These are phyloP conservation scores for Cepaea nemoralis DNA, from an alignment of 1,140 invertebrate species.

Conservation along the genomic window DNA sequence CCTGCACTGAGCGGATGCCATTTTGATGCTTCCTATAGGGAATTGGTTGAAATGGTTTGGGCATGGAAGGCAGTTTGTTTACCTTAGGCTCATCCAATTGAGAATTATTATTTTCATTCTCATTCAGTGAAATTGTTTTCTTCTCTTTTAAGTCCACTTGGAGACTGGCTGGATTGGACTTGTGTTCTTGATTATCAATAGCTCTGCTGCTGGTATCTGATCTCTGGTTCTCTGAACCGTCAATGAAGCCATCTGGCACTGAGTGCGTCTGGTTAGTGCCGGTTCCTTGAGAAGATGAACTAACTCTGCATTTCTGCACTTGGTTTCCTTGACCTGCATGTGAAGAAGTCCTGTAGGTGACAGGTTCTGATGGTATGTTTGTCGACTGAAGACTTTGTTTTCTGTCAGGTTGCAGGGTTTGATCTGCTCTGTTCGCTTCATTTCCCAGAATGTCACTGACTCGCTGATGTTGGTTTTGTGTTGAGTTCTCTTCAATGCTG, in stretches of 20 bases:
- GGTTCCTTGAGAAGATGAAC: background rate
- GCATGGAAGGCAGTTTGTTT: background rate
- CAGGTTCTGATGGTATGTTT: background rate
- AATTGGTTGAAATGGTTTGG: conserved; percentile 28
- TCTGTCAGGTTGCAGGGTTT: background rate
- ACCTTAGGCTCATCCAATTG: background rate
- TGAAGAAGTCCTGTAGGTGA: background rate
- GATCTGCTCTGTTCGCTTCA: background rate
- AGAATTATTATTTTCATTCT: background rate
- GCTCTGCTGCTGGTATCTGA: background rate
- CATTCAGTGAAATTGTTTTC: background rate
- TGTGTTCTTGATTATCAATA: background rate
- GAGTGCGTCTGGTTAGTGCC: background rate
- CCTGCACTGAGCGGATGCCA: conserved; percentile 20
- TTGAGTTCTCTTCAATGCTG: background rate
- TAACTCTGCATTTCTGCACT: background rate
- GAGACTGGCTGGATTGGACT: background rate
- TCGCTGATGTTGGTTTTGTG: background rate
- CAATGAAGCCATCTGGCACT: background rate
- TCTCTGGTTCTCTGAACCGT: too few species aligned
- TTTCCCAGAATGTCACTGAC: conserved; percentile 18
- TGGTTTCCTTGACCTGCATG: background rate
- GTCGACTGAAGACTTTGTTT: background rate
- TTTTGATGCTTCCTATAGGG: conserved; percentile 20
- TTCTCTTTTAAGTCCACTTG: background rate